Conservation (phyloP, 2,888 invertebrate species). For the Orchesellides sinensis region DNA sequence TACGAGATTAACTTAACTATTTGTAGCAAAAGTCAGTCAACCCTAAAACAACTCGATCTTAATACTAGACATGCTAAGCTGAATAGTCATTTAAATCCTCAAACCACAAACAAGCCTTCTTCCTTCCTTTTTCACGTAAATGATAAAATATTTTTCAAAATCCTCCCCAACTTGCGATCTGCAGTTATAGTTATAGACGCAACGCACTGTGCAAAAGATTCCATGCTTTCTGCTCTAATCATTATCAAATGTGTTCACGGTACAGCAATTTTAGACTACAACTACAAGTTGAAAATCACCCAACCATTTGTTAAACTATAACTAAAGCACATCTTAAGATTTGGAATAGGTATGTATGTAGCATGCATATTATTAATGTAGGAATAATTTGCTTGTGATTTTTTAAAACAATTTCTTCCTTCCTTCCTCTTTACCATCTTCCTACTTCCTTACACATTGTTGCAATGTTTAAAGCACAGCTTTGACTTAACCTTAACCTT, state of each 20-base stretch:
- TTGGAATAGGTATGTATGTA: too few relatives aligned
- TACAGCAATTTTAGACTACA: background rate
- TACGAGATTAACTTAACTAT: too few relatives aligned
- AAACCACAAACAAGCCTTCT: background rate
- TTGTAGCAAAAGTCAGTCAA: background rate
- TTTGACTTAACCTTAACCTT: background rate
- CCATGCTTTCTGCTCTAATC: background rate
- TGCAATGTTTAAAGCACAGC: too few relatives aligned
- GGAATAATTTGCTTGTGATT: background rate
- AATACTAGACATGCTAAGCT: too few relatives aligned
- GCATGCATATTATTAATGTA: too few relatives aligned
- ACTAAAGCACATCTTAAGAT: too few relatives aligned
- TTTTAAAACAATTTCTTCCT: background rate
- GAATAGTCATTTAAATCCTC: too few relatives aligned
- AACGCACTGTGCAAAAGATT: background rate
- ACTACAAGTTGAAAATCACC: background rate
- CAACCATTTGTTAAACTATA: too few relatives aligned
- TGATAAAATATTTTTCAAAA: background rate
- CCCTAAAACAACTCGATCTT: background rate
- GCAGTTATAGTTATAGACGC: too few relatives aligned
- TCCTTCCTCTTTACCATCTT: too few relatives aligned
- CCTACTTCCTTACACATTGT: too few relatives aligned
- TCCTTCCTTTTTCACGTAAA: background rate
- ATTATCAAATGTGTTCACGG: background rate
- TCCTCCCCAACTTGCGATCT: too few relatives aligned